A percentile compares a stretch with the other conserved stretches of the same genome.
phyloP scores from a whole-genome alignment of 2,797 vertebrate species.

The Cossypha dichroa region DNA sequence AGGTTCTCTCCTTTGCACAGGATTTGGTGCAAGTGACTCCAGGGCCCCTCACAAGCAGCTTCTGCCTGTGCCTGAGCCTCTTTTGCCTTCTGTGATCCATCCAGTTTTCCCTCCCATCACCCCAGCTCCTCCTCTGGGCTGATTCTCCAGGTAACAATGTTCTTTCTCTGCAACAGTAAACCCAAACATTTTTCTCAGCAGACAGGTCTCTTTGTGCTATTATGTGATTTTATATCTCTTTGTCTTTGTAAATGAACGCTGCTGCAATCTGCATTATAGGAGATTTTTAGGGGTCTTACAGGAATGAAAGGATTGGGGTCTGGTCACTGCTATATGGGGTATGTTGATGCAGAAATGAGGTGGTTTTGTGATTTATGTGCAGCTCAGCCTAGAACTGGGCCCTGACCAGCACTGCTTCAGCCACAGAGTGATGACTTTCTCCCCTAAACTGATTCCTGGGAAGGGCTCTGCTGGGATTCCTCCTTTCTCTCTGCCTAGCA shows the following conservation, averaged over 20 bases:
- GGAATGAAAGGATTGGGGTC: not conserved
- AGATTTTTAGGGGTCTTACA: accelerated
- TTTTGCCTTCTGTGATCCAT: not conserved
- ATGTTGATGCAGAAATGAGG: not conserved
- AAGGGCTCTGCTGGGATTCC: conserved; percentile 23
- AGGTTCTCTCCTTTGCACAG: not conserved
- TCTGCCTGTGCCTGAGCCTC: not conserved
- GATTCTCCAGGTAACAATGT: conserved; percentile 52
- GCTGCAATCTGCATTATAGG: not conserved
- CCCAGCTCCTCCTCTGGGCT: not conserved
- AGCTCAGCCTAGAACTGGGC: not conserved
- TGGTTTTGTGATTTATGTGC: not conserved
- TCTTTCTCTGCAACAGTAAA: conserved; percentile 23
- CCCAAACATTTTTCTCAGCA: not conserved
- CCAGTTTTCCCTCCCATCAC: not conserved
- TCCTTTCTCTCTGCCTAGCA: not conserved
- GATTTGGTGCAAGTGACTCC: not conserved
- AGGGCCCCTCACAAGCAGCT: not conserved
- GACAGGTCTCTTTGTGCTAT: not conserved
- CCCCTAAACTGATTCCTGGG: not conserved
- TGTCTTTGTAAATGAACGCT: not conserved
- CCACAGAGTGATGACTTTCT: not conserved
- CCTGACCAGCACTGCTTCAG: not conserved
- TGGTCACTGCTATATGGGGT: not conserved
- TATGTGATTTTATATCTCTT: not conserved